These are phyloP conservation scores for Peromyscus polionotus DNA, from an alignment of 2,113 vertebrate genomes.

Conservation along the genomic window DNA sequence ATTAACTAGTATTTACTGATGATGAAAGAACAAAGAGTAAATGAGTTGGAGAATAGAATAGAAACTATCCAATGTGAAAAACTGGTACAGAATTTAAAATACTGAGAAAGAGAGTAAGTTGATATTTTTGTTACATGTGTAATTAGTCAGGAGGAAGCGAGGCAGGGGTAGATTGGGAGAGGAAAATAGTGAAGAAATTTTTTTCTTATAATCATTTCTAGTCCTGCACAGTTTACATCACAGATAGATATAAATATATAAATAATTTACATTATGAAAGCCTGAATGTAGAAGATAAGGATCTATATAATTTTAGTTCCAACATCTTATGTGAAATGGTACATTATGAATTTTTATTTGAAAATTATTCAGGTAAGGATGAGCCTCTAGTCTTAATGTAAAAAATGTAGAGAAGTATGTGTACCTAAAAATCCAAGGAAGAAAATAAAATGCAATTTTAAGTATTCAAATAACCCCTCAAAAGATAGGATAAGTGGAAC, in stretches of 20 bases:
- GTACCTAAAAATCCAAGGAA: neutral
- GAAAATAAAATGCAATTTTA: neutral
- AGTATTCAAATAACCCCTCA: neutral
- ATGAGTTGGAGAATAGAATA: neutral
- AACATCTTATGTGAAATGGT: neutral
- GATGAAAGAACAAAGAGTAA: neutral
- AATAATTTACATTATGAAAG: neutral
- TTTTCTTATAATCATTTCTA: neutral
- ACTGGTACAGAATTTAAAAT: neutral
- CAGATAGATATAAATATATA: neutral
- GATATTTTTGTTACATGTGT: neutral
- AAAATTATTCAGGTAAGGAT: neutral
- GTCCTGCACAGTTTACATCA: neutral
- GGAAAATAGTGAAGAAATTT: neutral
- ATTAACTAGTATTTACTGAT: neutral
- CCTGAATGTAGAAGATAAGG: neutral
- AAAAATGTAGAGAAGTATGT: neutral
- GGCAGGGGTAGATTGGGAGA: neutral
- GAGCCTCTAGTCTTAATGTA: neutral
- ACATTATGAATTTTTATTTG: neutral
- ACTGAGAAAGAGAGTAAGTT: neutral
- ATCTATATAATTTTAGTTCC: neutral
- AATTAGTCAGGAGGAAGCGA: neutral
- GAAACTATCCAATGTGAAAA: neutral
- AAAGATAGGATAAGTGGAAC: neutral